Conservation (phyloP, 2,888 invertebrate species). For the Andrena fulva region DNA sequence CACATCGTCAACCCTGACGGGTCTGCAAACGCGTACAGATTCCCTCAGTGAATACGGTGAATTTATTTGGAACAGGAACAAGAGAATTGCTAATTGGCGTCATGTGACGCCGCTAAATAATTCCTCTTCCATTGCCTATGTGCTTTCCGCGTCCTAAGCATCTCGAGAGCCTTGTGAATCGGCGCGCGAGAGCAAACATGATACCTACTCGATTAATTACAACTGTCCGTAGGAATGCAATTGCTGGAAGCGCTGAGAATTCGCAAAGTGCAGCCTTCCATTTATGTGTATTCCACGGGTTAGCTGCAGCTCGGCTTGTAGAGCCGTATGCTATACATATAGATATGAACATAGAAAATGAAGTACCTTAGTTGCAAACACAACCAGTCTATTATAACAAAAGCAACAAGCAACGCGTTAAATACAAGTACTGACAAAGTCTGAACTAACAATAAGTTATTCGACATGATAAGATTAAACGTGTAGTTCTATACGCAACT, state of each 20-base stretch:
- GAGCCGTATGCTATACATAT: no score
- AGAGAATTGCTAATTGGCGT: conserved; percentile 65
- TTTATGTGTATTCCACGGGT: no score
- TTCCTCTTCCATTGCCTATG: conserved; percentile 29
- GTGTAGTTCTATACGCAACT: no score
- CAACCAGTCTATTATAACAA: no score
- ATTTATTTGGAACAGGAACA: conserved; percentile 49
- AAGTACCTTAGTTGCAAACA: no score
- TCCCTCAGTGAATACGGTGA: conserved; percentile 50
- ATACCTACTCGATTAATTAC: conserved; percentile 40
- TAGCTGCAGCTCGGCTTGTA: no score
- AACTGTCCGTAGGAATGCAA: neutral
- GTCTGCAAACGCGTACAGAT: conserved; percentile 29
- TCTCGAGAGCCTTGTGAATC: conserved; percentile 26
- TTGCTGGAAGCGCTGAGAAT: neutral
- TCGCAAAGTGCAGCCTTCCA: no score
- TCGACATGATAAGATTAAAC: no score
- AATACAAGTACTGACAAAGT: no score
- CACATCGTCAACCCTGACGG: conserved; percentile 36
- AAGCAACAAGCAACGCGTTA: no score
- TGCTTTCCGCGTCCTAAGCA: conserved; percentile 9
- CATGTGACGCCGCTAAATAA: conserved; percentile 58
- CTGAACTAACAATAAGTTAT: no score
- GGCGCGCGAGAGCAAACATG: conserved; percentile 18
- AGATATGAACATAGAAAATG: no score